Evolutionary conservation across 2,888 invertebrate genomes (phyloP), one percentile per base, ranked within the genome.

Genomic region (Lycocerus yunnanus): DNA sequence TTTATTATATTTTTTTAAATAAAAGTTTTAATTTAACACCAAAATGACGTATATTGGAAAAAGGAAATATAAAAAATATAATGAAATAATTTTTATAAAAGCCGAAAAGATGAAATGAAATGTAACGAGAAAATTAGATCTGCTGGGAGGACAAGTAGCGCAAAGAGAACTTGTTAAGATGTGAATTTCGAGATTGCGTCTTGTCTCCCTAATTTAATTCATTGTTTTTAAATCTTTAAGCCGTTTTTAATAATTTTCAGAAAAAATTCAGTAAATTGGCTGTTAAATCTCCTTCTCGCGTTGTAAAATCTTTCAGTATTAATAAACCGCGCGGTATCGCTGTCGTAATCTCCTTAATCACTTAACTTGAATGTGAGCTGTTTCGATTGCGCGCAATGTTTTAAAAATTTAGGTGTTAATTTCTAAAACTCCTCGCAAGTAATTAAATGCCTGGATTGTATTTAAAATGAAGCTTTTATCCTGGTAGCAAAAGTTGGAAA

Each of bases 121-220:
- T 68, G 68, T 71, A 74, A 74, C 74, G 70, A 74, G 74, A 68
- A 74, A 74, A 74, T 74, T 74, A 74, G 71, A 68, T 73, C 68
- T 68, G 59, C 69, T 66, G 69, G 59, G 71, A 74, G 59, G 68
- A 74, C 71, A 71, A 74, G 71, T 74, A 60, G 69, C 67, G 73
- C 63, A 70, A 70, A 61, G 60, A 67, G 43, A 65, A 66, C 67
- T 68, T 72, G 67, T 67, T 63, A 68, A 72, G 67, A 61, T 66
- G 60, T 63, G 73, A 74, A 70, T 74, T 20, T 66, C 67, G 61
- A 68, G 71, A 74, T 74, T 74, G 74, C 74, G 68, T 71, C 74
- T 74, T 71, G 74, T 74, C 70, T 74, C 68, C 69, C 73, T 70
- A 73, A 73, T 73, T 73, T 73, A 73, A 73, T 73, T 70, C 70